Conservation (phyloP, 2,113 vertebrate genomes). For the Bufo gargarizans region DNA sequence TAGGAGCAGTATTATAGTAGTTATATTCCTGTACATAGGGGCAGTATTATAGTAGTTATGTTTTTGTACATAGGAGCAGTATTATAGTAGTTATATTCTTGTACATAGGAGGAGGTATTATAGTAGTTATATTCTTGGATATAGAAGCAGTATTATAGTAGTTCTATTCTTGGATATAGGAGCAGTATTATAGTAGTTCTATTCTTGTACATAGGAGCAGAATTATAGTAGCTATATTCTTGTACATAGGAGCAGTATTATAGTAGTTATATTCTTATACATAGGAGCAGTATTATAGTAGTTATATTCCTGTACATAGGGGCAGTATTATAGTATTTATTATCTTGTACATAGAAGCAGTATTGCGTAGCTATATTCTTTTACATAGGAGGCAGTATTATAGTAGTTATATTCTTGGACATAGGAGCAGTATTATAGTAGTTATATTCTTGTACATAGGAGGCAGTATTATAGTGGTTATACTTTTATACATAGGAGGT, state of each 20-base stretch:
- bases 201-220: background rate
- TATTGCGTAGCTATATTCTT: too few species aligned
- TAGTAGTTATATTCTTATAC: constrained; percentile 2
- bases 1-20: too few species aligned
- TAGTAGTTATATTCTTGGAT: background rate
- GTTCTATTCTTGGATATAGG: constrained; percentile 1
- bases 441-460: too few species aligned
- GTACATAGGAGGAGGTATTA: background rate
- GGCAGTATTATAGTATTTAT: background rate
- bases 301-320: background rate
- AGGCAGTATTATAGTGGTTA: too few species aligned
- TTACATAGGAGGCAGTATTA: too few species aligned
- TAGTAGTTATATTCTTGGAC: background rate
- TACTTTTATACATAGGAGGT: background rate
- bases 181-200: constrained; percentile 5
- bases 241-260: constrained; percentile 3
- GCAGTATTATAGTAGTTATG: constrained; percentile 1
- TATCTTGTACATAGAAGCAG: background rate
- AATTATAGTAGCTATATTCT: constrained; percentile 1
- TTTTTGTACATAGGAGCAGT: background rate
- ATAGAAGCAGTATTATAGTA: background rate
- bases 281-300: constrained; percentile 4
- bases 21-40: too few species aligned
- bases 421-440: background rate
- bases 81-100: background rate